Percentiles rank a stretch among this genome's conserved stretches.
phyloP scores from a whole-genome alignment of 2,113 vertebrate species.

The Eublepharis macularius region DNA sequence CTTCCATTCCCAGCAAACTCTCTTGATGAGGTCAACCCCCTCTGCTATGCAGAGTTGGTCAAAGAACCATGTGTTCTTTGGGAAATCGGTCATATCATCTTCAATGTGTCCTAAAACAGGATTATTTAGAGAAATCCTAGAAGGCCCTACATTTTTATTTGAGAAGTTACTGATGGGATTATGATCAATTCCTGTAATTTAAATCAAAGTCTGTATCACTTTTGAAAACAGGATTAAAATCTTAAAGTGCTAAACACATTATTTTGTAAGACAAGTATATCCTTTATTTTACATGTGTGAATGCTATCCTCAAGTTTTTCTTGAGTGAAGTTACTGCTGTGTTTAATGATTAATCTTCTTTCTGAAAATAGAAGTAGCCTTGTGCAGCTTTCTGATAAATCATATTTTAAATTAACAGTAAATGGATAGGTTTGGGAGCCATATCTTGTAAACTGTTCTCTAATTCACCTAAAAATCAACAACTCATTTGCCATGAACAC shows the following conservation, averaged over 20 bases:
- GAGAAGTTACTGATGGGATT: background rate
- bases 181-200: background rate
- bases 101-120: background rate
- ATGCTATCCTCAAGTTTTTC: background rate
- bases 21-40: conserved; percentile 1
- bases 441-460: background rate
- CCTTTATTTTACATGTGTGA: background rate
- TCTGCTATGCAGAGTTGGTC: background rate
- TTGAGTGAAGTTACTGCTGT: background rate
- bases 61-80: background rate
- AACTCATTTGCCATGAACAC: background rate
- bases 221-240: background rate
- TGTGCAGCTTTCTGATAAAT: background rate
- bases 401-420: background rate
- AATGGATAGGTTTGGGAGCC: background rate
- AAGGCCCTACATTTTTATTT: background rate
- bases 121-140: background rate
- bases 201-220: background rate
- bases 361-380: background rate
- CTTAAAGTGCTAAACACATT: background rate
- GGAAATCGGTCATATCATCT: conserved; percentile 13
- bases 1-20: conserved; percentile 7
- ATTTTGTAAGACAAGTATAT: background rate
- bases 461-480: background rate
- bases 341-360: background rate